Evolutionary conservation across 2,888 invertebrate genomes (phyloP).

Genomic region (Leptogaster cylindrica): DNA sequence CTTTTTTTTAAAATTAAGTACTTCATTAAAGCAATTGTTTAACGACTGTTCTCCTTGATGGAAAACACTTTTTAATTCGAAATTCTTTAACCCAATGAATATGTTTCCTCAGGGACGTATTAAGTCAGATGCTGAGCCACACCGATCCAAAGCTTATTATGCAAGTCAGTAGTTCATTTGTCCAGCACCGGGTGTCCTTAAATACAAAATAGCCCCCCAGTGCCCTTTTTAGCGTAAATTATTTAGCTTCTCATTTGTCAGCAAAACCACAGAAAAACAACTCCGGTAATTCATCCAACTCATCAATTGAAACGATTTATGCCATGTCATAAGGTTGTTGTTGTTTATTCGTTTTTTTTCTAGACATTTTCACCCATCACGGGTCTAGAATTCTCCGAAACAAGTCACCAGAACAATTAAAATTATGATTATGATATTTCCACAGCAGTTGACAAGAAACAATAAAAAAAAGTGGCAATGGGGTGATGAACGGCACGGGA

Average conservation of each 20-base stretch:
- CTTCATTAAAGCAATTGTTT: too few relatives aligned
- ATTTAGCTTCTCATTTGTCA: conserved; percentile 44
- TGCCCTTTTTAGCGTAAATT: conserved; percentile 43
- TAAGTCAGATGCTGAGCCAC: too few relatives aligned
- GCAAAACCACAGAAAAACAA: conserved; percentile 18
- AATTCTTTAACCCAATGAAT: too few relatives aligned
- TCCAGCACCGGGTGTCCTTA: too few relatives aligned
- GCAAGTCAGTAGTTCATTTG: too few relatives aligned
- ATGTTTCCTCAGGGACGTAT: too few relatives aligned
- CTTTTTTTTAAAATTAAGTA: too few relatives aligned
- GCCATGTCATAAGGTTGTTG: conserved; percentile 46
- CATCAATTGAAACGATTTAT: conserved; percentile 45
- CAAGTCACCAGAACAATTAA: conserved; percentile 43
- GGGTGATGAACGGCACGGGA: conserved; percentile 19
- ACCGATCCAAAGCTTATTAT: too few relatives aligned
- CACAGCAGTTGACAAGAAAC: conserved; percentile 42
- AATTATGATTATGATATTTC: conserved; percentile 47
- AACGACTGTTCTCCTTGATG: too few relatives aligned
- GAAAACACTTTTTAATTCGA: too few relatives aligned
- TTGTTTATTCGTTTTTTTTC: too few relatives aligned
- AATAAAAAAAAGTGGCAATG: conserved; percentile 42
- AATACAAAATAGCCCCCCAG: too few relatives aligned
- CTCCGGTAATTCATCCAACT: neutral
- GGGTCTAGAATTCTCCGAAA: neutral
- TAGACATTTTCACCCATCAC: conserved; percentile 32